Evolutionary conservation across 1,140 invertebrate genomes (phyloP), one percentile per base, ranked within the genome.

Genomic region (Zophobas atratus): DNA sequence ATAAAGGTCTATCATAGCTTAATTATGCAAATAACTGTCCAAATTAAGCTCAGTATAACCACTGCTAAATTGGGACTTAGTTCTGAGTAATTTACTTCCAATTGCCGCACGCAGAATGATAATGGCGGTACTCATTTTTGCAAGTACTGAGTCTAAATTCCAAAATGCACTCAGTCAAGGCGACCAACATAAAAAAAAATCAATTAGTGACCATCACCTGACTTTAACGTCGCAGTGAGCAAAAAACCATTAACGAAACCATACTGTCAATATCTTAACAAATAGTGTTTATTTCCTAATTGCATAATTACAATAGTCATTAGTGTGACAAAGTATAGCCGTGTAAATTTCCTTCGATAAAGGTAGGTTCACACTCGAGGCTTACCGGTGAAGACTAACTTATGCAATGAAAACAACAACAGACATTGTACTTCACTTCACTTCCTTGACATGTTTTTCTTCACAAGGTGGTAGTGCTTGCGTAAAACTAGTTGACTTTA

Each of bases 391-490:
- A 46, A 46, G 3, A 46, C 43, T 4, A 46, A 46, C 6, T 46
- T 8, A 46, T 8, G 43, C 43, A 46, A 20, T 20, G 20, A 8
- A 46, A 46, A 3, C 3, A 6, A 56, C 2, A 34, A 35, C 20
- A 63, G 57, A 67, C 60, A 63, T 67, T 67, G 60, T 67, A 67
- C 60, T 67, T 39, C 38, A 67, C 60, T 67, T 39, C 38, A 67
- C 60, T 67, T 67, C 60, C 60, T 67, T 67, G 60, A 67, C 60
- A 46, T 67, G 39, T 67, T 67, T 67, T 67, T 36, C 33, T 36
- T n/a, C 2, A 46, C 43, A 46, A 46, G 43, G 49, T 39, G 35
- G 38, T 20, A 20, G 20, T 43, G 38, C 8, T 67, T 67, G 60
- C 60, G 60, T 39, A 67, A 67, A 67, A 67, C 60, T 32, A 48